Percentiles rank a stretch among this genome's conserved stretches.
phyloP scores from a whole-genome alignment of 2,113 vertebrate species.

The Eulemur macaco region DNA sequence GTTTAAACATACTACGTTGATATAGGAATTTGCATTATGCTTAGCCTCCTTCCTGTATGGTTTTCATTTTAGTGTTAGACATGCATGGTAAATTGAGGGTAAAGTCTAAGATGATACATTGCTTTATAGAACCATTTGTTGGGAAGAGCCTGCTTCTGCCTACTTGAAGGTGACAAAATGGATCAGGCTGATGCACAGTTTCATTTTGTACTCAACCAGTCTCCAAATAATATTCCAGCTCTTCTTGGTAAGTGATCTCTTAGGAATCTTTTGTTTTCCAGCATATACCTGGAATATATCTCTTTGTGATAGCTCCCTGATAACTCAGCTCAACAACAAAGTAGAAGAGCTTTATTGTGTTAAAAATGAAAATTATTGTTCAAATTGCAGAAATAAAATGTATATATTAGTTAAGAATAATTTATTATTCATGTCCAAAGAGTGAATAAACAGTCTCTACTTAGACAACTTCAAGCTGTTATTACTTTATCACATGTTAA shows the following conservation, averaged over 20 bases:
- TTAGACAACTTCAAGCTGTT: neutral
- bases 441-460: conserved; percentile 40
- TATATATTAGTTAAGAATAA: conserved; percentile 5
- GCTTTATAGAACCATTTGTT: conserved; percentile 94
- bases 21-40: neutral
- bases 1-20: neutral
- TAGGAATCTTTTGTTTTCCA: neutral
- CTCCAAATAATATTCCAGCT: conserved; percentile 98
- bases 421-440: conserved; percentile 20
- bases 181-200: conserved; percentile 99
- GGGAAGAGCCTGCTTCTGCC: conserved; percentile 98
- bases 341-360: conserved; percentile 35
- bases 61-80: conserved; percentile 16
- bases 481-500: conserved; percentile 23
- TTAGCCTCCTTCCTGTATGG: neutral
- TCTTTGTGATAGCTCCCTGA: neutral
- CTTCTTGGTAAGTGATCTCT: conserved; percentile 89
- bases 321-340: neutral
- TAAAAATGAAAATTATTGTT: conserved; percentile 42
- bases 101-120: conserved; percentile 45
- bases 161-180: conserved; percentile 99
- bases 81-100: neutral
- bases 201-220: conserved; percentile 99
- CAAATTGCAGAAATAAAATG: conserved; percentile 18
- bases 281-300: neutral